phyloP scores from a whole-genome alignment of 2,113 vertebrate species.

The Neolamprologus ventralis region DNA sequence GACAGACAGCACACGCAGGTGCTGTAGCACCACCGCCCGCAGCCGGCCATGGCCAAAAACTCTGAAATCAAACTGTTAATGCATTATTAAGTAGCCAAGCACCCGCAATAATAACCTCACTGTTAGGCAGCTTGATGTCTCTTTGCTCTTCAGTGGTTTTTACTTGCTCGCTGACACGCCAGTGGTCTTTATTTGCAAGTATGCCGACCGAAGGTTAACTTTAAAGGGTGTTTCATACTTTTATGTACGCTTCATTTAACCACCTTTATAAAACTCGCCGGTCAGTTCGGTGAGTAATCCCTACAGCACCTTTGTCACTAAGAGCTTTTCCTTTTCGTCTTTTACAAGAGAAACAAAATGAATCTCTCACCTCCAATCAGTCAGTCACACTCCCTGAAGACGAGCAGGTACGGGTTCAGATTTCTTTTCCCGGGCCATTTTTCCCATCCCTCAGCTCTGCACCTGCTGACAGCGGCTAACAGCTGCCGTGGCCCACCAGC shows the following conservation, averaged over 20 bases:
- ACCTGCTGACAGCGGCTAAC: not conserved
- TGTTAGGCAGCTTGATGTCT: not conserved
- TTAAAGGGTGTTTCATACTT: not conserved
- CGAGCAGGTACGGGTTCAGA: not conserved
- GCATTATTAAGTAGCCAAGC: not conserved
- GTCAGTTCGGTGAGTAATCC: not conserved
- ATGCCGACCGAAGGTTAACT: not conserved
- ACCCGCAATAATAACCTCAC: not conserved
- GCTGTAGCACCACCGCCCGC: constrained; percentile 48
- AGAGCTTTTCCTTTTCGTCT: not conserved
- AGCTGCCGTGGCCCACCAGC: not conserved
- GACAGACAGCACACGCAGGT: constrained; percentile 75
- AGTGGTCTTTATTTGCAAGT: not conserved
- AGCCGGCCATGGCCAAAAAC: constrained; percentile 55
- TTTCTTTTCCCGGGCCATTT: constrained; percentile 25
- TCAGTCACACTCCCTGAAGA: constrained; percentile 12
- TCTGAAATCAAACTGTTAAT: not conserved
- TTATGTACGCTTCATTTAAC: not conserved
- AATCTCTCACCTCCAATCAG: constrained; percentile 24
- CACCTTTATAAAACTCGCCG: not conserved
- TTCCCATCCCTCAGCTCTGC: not conserved
- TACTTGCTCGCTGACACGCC: not conserved
- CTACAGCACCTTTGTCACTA: not conserved
- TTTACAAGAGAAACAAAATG: not conserved
- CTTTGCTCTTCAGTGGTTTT: not conserved